Base-by-base conservation (phyloP, 2,797 vertebrate genomes). In the Xiphorhynchus erythropygius region DNA sequence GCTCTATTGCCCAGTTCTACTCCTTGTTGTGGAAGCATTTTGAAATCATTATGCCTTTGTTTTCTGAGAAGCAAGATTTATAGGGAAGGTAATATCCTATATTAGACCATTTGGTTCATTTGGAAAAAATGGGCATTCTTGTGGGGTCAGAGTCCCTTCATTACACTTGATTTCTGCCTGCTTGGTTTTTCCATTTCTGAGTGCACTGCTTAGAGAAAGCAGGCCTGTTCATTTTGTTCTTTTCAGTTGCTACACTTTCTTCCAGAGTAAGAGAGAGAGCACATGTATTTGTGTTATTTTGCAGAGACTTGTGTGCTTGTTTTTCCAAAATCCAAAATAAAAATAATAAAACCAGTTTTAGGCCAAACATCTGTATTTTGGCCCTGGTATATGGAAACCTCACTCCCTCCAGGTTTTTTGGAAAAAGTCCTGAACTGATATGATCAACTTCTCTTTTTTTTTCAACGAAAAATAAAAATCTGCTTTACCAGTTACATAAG, bases 261-360 rank as follows among this genome's bases (percentile, higher is more conserved):
- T 94, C 87, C 89, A 89, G 64, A 85, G 84, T 93, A 96, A 95
- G 85, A 94, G 88, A 78, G 84, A 83, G 88, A 95, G 89, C 86
- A 92, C 71, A 80, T 87, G 81, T 90, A 89, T 46, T 90, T 70
- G 59, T 79, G 73, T 49, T 88, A 14, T 91, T 92, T 89, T 67
- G 74, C 7, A 27, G 83, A 89, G 74, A 70, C 35, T 83, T 93
- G 39, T 90, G 60, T 92, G 90, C 78, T 96, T 96, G 81, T 86
- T 96, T 96, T 96, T 96, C 90, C 87, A 83, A 95, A 93, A 95
- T 95, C 85, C 83, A 93, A 97, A 97, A 97, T 92, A 93, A 97
- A 93, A 96, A 95, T 87, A 96, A 93, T 90, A 90, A 95, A 96
- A 92, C 39, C 41, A 76, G 73, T 70, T 90, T 96, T 95, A 93